These are phyloP conservation scores for Stomatorhinus ivindoensis DNA, from an alignment of 2,113 vertebrate species.

Conservation along the genomic window DNA sequence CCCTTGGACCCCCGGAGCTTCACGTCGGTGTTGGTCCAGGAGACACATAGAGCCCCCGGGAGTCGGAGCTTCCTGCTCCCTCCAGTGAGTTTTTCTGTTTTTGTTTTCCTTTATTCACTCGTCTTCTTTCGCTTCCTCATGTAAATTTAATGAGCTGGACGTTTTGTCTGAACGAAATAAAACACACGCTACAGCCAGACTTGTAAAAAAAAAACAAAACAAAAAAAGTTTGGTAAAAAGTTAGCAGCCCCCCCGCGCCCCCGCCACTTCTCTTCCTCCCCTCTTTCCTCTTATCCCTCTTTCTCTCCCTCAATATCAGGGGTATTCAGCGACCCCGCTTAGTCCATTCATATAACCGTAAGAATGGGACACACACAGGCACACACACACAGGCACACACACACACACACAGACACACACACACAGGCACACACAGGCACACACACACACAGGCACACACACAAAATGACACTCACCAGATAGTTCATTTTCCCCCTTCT, in stretches of 20 bases:
- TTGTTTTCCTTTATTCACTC: neutral
- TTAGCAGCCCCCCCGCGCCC: slow-evolving; percentile 22
- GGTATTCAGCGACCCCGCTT: slow-evolving; percentile 36
- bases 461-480: slow-evolving; percentile 42
- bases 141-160: neutral
- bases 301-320: slow-evolving; percentile 37
- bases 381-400: slow-evolving; percentile 23
- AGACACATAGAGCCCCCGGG: neutral
- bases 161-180: neutral
- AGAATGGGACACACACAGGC: slow-evolving; percentile 27
- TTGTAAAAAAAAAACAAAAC: slow-evolving; percentile 46
- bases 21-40: neutral
- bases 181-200: slow-evolving; percentile 28
- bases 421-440: slow-evolving; percentile 25
- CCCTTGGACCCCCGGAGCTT: neutral
- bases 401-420: too few species aligned
- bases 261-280: slow-evolving; percentile 21
- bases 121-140: neutral
- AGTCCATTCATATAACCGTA: slow-evolving; percentile 31
- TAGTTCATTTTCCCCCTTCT: slow-evolving; percentile 48
- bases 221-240: slow-evolving; percentile 28
- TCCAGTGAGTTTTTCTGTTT: neutral
- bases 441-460: too few species aligned
- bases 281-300: neutral
- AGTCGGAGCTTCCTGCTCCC: neutral